Evolutionary conservation across 2,888 invertebrate genomes (phyloP).

Genomic region (Arrhopalites spinosus): DNA sequence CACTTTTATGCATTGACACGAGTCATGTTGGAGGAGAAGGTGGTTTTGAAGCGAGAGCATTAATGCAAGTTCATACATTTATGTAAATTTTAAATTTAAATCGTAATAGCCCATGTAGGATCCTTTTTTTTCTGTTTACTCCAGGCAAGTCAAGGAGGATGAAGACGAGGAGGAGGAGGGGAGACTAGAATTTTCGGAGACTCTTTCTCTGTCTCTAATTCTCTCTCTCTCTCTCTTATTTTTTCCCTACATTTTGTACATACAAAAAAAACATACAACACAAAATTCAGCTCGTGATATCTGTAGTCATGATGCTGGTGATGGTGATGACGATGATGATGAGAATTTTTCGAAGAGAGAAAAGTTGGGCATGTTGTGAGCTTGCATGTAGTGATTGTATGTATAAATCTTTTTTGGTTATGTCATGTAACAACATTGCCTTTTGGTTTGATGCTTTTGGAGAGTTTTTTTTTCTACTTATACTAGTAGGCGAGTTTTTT

Average conservation of each 20-base stretch:
- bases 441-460: background rate
- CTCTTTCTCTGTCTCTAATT: background rate
- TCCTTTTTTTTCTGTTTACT: background rate
- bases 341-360: conserved; percentile 3
- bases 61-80: conserved; percentile 28
- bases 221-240: background rate
- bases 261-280: too few species aligned
- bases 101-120: conserved; percentile 20
- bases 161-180: background rate
- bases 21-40: background rate
- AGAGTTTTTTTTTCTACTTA: too few species aligned
- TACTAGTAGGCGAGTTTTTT: conserved; percentile 49
- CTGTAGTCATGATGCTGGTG: background rate
- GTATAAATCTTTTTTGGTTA: background rate
- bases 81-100: conserved; percentile 25
- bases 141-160: background rate
- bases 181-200: conserved; percentile 9
- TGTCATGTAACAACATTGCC: background rate
- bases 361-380: background rate
- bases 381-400: background rate
- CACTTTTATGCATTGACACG: conserved; percentile 13
- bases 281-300: background rate
- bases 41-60: background rate
- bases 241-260: background rate
- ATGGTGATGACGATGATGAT: background rate